Evolutionary conservation across 2,797 vertebrate genomes (phyloP).

Genomic region (Falco biarmicus): DNA sequence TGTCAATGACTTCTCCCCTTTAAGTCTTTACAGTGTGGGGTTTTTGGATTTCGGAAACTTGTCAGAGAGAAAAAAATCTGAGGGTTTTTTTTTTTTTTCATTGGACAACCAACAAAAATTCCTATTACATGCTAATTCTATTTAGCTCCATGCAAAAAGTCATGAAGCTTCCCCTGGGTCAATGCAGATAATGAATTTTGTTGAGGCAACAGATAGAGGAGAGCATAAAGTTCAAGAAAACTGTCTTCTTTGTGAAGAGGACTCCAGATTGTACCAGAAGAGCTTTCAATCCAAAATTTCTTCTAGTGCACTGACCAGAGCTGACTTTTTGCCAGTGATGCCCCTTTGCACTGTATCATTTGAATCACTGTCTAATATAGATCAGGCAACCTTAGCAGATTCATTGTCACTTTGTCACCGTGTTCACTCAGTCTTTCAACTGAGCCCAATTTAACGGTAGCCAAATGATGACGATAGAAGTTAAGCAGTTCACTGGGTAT

Average conservation of each 20-base stretch:
- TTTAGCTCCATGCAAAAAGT: not conserved
- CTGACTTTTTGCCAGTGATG: not conserved
- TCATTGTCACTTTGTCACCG: not conserved
- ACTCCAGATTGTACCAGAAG: not conserved
- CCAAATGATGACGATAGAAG: not conserved
- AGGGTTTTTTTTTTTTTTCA: not conserved
- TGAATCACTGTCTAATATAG: not conserved
- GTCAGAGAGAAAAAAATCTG: not conserved
- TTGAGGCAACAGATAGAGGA: not conserved
- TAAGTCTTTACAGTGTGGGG: not conserved
- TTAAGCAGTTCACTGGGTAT: not conserved
- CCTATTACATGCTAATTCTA: not conserved
- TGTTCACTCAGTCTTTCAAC: not conserved
- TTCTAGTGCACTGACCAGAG: not conserved
- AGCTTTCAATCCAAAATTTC: not conserved
- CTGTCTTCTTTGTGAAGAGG: not conserved
- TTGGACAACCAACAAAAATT: not conserved
- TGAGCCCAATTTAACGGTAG: not conserved
- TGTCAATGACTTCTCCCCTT: not conserved
- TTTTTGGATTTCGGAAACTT: not conserved
- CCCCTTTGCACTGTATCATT: not conserved
- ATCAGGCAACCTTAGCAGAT: not conserved
- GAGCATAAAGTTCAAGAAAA: not conserved
- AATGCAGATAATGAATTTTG: not conserved
- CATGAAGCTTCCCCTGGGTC: not conserved